Evolutionary conservation across 2,113 vertebrate genomes (phyloP).

Genomic region (Henicopernis longicauda): DNA sequence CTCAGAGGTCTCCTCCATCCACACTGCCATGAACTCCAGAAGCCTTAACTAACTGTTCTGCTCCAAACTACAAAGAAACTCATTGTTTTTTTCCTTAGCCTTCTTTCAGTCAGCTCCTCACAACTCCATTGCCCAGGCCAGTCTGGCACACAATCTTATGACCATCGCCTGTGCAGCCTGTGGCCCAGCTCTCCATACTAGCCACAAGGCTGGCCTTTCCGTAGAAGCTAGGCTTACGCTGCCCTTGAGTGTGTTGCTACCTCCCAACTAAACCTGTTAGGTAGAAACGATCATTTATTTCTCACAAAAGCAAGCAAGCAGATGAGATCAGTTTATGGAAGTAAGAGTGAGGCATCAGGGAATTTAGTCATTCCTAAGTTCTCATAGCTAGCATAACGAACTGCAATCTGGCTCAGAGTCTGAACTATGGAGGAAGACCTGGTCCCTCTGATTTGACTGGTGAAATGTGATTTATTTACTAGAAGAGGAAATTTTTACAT

Average conservation of each 20-base stretch:
- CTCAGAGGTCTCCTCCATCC: neutral
- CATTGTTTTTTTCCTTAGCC: neutral
- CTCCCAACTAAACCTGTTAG: neutral
- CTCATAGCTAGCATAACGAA: neutral
- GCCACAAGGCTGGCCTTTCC: neutral
- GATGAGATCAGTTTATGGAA: neutral
- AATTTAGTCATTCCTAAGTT: neutral
- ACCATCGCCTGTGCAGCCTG: neutral
- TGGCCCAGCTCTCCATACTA: neutral
- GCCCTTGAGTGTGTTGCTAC: neutral
- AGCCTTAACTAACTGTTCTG: neutral
- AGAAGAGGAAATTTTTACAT: neutral
- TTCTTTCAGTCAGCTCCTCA: neutral
- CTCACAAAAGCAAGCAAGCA: neutral
- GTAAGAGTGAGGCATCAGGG: neutral
- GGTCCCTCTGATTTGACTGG: neutral
- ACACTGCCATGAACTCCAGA: neutral
- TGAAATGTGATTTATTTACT: neutral
- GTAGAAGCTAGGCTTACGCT: neutral
- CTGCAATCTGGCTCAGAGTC: neutral
- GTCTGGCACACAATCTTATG: neutral
- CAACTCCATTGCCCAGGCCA: neutral
- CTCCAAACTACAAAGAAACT: neutral
- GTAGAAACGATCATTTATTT: neutral
- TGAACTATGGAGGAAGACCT: neutral